These are phyloP conservation scores for Toxotes lorentzi DNA, from an alignment of 2,797 vertebrate species.

Conservation along the genomic window DNA sequence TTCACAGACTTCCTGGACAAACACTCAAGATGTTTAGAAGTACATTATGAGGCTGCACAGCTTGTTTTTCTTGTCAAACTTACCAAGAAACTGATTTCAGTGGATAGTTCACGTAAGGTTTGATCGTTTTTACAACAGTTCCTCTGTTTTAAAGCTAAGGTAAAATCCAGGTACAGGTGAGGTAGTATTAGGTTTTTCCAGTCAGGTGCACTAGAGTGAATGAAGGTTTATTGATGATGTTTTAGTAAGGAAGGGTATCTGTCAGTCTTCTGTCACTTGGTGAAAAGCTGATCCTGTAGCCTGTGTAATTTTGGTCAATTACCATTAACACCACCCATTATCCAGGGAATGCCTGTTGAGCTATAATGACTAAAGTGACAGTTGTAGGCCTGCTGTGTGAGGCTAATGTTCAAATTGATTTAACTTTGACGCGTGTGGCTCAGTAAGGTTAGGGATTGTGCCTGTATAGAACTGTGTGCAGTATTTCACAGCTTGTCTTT, in stretches of 20 bases:
- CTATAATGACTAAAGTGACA: neutral
- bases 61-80: neutral
- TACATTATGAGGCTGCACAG: neutral
- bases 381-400: slow-evolving; percentile 4
- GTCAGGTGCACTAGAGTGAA: neutral
- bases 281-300: neutral
- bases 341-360: neutral
- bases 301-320: neutral
- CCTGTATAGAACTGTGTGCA: neutral
- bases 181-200: neutral
- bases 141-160: neutral
- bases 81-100: slow-evolving; percentile 1
- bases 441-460: neutral
- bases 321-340: neutral
- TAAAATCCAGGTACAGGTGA: neutral
- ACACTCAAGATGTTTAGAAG: neutral
- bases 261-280: neutral
- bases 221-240: neutral
- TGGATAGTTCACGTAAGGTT: neutral
- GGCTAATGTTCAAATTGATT: slow-evolving; percentile 23
- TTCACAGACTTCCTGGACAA: slow-evolving; percentile 6
- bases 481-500: slow-evolving; percentile 31
- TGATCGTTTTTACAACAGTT: neutral
- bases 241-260: neutral
- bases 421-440: slow-evolving; percentile 12